These are phyloP conservation scores for Lymantria monacha DNA, from an alignment of 2,888 invertebrate species.

Conservation along the genomic window DNA sequence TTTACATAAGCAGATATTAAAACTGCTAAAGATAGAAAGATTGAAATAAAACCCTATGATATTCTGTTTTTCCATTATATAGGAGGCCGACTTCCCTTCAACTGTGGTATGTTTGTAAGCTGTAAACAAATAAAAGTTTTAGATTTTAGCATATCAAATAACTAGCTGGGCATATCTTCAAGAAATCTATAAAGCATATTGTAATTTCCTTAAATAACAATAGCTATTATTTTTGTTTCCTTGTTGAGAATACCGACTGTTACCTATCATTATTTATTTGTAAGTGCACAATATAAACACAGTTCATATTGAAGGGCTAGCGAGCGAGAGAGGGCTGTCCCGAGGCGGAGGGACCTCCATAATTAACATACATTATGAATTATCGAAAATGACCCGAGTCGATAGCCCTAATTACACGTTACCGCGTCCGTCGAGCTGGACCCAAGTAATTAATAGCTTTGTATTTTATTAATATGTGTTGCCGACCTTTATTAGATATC, in stretches of 20 bases:
- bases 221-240: conserved; percentile 37
- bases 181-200: conserved; percentile 4
- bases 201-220: conserved; percentile 35
- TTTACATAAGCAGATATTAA: too few relatives aligned
- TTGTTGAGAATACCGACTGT: conserved; percentile 40
- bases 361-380: conserved; percentile 81
- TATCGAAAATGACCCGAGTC: conserved; percentile 76
- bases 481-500: conserved; percentile 63
- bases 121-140: too few relatives aligned
- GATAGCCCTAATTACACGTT: conserved; percentile 74
- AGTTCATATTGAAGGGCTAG: conserved; percentile 32
- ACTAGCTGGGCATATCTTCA: too few relatives aligned
- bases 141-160: too few relatives aligned
- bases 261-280: conserved; percentile 52
- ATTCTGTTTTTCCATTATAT: too few relatives aligned
- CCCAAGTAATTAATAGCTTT: conserved; percentile 67
- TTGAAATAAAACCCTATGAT: too few relatives aligned
- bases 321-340: conserved; percentile 45
- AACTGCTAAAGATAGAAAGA: too few relatives aligned
- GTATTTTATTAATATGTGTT: conserved; percentile 70
- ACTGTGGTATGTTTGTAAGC: too few relatives aligned
- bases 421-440: conserved; percentile 45
- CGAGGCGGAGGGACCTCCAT: conserved; percentile 65
- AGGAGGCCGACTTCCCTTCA: too few relatives aligned
- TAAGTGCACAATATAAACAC: conserved; percentile 46